Evolutionary conservation across 2,888 invertebrate species (phyloP).

Genomic region (Itoplectis maculator): DNA sequence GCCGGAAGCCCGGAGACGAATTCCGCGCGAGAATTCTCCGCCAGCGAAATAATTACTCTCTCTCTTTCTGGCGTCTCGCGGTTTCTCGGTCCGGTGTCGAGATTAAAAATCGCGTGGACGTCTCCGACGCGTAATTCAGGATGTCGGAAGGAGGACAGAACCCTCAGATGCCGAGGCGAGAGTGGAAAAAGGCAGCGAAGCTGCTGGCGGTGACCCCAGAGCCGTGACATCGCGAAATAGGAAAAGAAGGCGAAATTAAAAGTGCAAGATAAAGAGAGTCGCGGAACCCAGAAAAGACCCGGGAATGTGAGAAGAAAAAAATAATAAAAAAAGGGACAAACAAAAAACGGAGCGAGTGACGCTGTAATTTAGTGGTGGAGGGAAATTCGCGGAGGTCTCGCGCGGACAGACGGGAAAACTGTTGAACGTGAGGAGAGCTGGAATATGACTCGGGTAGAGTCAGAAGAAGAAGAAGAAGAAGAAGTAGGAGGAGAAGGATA

Average conservation of each 20-base stretch:
- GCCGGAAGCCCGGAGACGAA: constrained; percentile 57
- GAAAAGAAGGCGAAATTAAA: constrained; percentile 54
- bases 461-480: constrained; percentile 43
- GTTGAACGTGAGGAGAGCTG: constrained; percentile 41
- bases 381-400: constrained; percentile 52
- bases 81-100: constrained; percentile 41
- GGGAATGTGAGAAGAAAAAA: constrained; percentile 5
- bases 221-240: constrained; percentile 38
- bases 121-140: constrained; percentile 53
- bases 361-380: constrained; percentile 64
- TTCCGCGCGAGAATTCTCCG: constrained; percentile 35
- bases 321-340: constrained; percentile 21
- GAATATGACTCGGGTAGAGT: constrained; percentile 50
- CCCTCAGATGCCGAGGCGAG: constrained; percentile 32
- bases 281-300: constrained; percentile 10
- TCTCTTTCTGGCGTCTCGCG: constrained; percentile 18
- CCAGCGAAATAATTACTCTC: constrained; percentile 66
- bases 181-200: constrained; percentile 13
- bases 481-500: constrained; percentile 48
- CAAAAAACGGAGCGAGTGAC: constrained; percentile 51
- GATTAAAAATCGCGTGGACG: constrained; percentile 58
- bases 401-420: constrained; percentile 35
- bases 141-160: constrained; percentile 58
- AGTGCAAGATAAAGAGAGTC: constrained; percentile 38
- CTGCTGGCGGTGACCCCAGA: neutral